Base-by-base conservation (phyloP, 2,797 vertebrate species). In the Aeoliscus strigatus region DNA sequence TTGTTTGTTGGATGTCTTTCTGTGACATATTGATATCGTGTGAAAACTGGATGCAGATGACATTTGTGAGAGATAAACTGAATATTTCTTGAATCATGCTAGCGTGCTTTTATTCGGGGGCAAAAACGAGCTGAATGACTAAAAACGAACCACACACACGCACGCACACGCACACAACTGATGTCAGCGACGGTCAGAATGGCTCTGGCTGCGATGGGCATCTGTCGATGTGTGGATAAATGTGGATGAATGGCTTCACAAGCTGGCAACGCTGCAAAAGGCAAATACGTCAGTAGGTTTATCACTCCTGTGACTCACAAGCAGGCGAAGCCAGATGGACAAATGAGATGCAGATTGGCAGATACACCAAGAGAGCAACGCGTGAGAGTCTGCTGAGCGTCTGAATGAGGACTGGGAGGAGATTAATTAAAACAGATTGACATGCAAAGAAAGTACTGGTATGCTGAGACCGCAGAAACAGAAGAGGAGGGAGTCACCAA, bases 21-120 rank as follows among this genome's bases (percentile, higher is more conserved):
- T 83, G 68, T 85, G 81, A 84, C 78, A 84, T 81, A 78, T 66
- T 82, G 73, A 73, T 68, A 76, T 73, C 48, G 64, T 60, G 59
- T 82, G 73, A 76, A 46, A 66, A 66, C 77, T 71, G 41, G 30
- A 68, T 73, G 64, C 52, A 48, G 45, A 77, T 77, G 60, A 75
- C 54, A 35, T 53, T 66, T 73, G 81, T 79, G 70, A 84, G 66
- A 59, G 35, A 62, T 66, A 55, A 15, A 59, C 25, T 33, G 50
- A 77, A 72, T 64, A 62, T 73, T 73, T 84, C 66, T 51, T 40
- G 69, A 61, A 55, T 58, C 48, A 45, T 31, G 9, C 41, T 63
- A 42, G 66, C 26, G 56, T 51, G 51, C 31, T 55, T 79, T 58
- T 70, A 21, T 66, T 76, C 40, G 26, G 39, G 28, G 24, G 31